These are phyloP conservation scores for Pogonocichla stellata DNA, from an alignment of 2,113 vertebrate genomes.

Conservation along the genomic window DNA sequence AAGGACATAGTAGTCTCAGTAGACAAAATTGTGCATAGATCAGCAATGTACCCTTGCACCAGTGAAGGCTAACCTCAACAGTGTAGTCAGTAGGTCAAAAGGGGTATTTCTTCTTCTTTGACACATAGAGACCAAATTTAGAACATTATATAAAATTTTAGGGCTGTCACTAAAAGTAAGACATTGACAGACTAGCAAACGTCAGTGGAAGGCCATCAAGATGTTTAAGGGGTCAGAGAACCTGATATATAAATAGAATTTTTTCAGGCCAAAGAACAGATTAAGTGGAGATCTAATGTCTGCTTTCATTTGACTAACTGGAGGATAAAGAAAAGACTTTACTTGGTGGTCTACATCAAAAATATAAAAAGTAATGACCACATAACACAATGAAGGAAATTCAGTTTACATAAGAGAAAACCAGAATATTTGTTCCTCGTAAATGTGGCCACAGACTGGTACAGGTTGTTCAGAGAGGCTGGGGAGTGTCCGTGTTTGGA, in stretches of 20 bases:
- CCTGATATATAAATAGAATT: background rate
- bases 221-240: background rate
- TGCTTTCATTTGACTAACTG: background rate
- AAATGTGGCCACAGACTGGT: background rate
- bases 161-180: background rate
- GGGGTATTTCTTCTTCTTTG: background rate
- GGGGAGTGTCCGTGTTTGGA: background rate
- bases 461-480: background rate
- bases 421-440: fast-evolving
- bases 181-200: background rate
- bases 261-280: background rate
- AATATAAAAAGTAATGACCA: background rate
- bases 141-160: background rate
- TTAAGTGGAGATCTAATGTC: background rate
- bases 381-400: background rate
- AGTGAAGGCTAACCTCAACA: background rate
- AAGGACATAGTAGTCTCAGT: background rate
- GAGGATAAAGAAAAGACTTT: background rate
- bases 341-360: background rate
- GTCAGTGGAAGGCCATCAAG: background rate
- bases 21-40: background rate
- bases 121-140: background rate
- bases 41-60: background rate
- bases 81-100: background rate
- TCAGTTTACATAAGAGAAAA: background rate